Evolutionary conservation across 2,113 vertebrate species (phyloP).

Genomic region (Psammodynastes pulverulentus): DNA sequence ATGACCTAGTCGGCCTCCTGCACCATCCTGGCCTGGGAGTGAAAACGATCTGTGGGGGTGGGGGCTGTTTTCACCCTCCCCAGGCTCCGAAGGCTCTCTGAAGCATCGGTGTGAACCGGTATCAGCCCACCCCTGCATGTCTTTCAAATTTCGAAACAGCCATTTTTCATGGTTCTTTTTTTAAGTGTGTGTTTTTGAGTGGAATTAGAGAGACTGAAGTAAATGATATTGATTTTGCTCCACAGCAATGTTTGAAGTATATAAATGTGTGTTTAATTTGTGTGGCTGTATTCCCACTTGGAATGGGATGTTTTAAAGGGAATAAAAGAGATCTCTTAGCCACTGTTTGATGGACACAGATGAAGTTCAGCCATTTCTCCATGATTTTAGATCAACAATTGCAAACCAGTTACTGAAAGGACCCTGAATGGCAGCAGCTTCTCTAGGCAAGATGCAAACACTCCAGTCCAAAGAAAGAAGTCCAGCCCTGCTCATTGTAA

Average conservation of each 20-base stretch:
- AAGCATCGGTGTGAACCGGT: too few species aligned
- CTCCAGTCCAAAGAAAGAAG: constrained; percentile 39
- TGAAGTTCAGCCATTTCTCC: constrained; percentile 25
- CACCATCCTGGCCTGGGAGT: too few species aligned
- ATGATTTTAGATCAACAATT: constrained; percentile 45
- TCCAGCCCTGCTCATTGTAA: constrained; percentile 45
- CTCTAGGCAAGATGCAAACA: neutral
- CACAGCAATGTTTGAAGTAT: neutral
- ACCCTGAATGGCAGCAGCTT: constrained; percentile 57
- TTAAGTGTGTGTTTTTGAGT: neutral
- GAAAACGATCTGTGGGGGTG: too few species aligned
- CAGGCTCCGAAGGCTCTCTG: too few species aligned
- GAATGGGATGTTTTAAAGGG: neutral
- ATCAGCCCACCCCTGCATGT: too few species aligned
- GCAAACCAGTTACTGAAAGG: constrained; percentile 43
- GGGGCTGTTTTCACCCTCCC: too few species aligned
- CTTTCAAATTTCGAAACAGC: neutral
- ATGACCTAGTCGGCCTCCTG: too few species aligned
- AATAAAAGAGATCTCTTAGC: neutral
- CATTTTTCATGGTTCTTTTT: neutral
- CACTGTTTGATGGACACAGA: neutral
- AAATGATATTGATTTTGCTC: neutral
- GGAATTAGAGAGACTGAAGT: neutral
- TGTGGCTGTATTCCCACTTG: neutral
- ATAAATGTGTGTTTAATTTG: neutral